These are phyloP conservation scores for Phallusia fumigata DNA, from an alignment of 23 tunicate species.

Conservation along the genomic window DNA sequence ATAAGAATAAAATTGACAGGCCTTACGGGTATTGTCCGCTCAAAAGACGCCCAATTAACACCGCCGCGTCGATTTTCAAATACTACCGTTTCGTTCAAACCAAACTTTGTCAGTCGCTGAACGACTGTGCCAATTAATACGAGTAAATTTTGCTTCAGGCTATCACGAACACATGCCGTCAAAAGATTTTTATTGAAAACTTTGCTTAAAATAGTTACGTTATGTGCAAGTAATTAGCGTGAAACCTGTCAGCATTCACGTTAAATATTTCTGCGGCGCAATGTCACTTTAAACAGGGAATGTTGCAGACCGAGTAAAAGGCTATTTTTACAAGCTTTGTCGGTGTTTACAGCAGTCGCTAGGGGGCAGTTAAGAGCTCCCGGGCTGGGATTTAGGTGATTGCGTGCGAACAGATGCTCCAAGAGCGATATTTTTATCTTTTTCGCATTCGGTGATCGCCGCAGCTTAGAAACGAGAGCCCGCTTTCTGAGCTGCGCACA, in stretches of 20 bases:
- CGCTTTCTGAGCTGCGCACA: not conserved
- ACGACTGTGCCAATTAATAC: not conserved
- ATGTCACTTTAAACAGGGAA: too few relatives aligned
- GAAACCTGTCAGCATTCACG: too few relatives aligned
- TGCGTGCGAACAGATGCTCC: constrained; percentile 14
- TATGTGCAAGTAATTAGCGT: too few relatives aligned
- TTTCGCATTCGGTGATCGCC: constrained; percentile 9
- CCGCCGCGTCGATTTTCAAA: not conserved
- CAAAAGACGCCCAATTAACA: not conserved
- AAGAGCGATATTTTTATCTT: constrained; percentile 10
- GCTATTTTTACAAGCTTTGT: too few relatives aligned
- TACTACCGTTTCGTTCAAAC: not conserved
- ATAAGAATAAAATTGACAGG: too few relatives aligned
- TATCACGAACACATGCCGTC: too few relatives aligned
- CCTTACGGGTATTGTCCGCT: not conserved
- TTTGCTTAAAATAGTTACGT: too few relatives aligned
- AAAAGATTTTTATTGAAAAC: too few relatives aligned
- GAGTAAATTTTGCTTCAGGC: not conserved
- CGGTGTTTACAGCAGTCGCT: not conserved
- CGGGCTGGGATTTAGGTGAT: not conserved
- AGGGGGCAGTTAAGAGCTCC: not conserved
- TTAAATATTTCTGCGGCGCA: too few relatives aligned
- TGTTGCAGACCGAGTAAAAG: too few relatives aligned
- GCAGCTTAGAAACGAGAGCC: not conserved
- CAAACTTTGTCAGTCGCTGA: not conserved